Evolutionary conservation across 2,888 invertebrate genomes (phyloP), one percentile per base, ranked within the genome.

Genomic region (Caenorhabditis sp.): DNA sequence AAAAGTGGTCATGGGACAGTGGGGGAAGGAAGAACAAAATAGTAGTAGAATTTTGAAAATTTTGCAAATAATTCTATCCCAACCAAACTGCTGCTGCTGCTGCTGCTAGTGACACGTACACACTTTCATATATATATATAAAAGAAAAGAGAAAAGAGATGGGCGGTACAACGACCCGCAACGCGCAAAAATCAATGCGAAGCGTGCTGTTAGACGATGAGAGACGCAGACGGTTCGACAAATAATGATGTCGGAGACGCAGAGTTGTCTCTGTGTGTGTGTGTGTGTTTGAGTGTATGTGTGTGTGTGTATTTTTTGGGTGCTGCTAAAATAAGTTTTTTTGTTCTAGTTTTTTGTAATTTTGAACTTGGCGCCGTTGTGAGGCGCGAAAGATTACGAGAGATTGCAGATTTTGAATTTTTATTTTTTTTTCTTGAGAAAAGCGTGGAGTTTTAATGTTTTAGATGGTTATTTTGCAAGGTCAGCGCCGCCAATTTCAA

Each of bases 211-310:
- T 6, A 43, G 43, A 43, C 10, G 6, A 17, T 51, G 49, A 55
- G 57, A 69, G 26, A 43, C 55, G 55, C 24, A 55, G 37, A 50
- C 36, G 10, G 58, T 63, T 62, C 58, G 14, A 37, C 53, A 10
- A 54, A 36, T n/a, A 23, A 54, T 53, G 62, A 19, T 43, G 50
- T 17, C 17, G 50, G 58, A 31, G n/a, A 21, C 19, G 37, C 5
- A 54, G 51, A 51, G 19, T 19, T 12, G 14, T 21, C 55, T 12
- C 24, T 27, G 27, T 4, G 5, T 31, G 31, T 10, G 4, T 43
- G 59, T 49, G 43, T 59, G 24, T 43, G 43, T 59, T 21, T 12
- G 43, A 19, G 58, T 17, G 58, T 21, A 21, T 19, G 23, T 37
- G 1, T 8, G 4, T 53, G 3, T 53, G 10, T 53, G 10, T 53